Base-by-base conservation (phyloP, 2,113 vertebrate genomes). In the Clarias gariepinus region DNA sequence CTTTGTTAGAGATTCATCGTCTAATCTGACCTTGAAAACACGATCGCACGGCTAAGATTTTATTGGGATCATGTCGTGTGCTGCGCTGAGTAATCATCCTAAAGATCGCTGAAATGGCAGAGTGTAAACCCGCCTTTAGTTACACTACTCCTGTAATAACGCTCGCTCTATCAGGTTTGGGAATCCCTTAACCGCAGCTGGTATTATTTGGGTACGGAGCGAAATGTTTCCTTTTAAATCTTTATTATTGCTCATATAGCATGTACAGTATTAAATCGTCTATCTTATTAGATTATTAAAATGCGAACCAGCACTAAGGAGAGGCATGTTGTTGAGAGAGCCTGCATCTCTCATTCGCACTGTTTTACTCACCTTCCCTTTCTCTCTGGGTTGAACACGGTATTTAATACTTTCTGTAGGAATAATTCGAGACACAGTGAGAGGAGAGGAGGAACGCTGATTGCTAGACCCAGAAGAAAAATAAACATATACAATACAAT, bases 231-330 rank as follows among this genome's bases (percentile, higher is more conserved):
- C 64, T 52, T 53, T 33, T 30, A 60, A 57, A 41, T 77, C 74
- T 80, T 78, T 87, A 83, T 87, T 33, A 89, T 87, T 53, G 79
- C 61, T 73, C 77, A 80, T 18, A 86, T 61, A 41, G 57, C 23
- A 85, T 25, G 69, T 77, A n/a, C 77, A n/a, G n/a, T n/a, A n/a
- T 85, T 2, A 84, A 85, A 87, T 83, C 33, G 36, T 63, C 53
- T n/a, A n/a, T n/a, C 57, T 52, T 28, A 84, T 58, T 63, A 57
- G 68, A 61, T 89, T 85, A 85, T 64, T 85, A 60, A 76, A 80
- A 58, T 74, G 41, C 68, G 16, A 81, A 81, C 64, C 77, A 55
- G 15, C 25, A 85, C 82, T 74, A 89, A 23, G 53, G 52, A 84
- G 28, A 86, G 53, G 30, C 19, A 64, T 82, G 36, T 16, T 47